Conservation (phyloP, 2,797 vertebrate genomes). For the Microhierax caerulescens region DNA sequence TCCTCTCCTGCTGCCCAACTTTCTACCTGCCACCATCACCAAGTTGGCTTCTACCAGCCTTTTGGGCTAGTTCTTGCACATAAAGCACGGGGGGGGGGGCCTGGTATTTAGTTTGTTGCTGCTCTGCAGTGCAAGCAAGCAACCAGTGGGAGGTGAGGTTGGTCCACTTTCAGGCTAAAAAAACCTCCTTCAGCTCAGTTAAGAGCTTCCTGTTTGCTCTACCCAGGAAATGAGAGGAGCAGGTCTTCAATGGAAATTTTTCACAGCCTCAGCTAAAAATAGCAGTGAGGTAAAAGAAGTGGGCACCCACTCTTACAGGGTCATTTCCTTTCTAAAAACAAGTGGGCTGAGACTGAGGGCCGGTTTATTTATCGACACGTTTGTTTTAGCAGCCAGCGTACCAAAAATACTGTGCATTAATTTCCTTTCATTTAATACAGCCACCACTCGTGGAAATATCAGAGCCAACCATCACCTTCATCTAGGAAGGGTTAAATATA, state of each 20-base stretch:
- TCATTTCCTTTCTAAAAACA: slow-evolving; percentile 51
- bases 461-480: neutral
- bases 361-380: neutral
- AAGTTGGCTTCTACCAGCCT: neutral
- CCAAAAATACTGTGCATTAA: neutral
- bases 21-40: neutral
- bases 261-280: slow-evolving; percentile 82
- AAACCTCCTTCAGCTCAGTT: slow-evolving; percentile 39
- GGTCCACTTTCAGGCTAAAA: neutral
- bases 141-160: slow-evolving; percentile 71
- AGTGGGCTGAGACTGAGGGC: neutral
- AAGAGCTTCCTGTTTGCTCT: slow-evolving; percentile 81
- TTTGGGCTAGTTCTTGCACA: neutral
- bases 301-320: slow-evolving; percentile 45
- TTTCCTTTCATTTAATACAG: neutral
- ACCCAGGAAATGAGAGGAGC: slow-evolving; percentile 76
- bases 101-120: neutral
- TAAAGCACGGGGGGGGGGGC: accelerated
- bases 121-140: slow-evolving; percentile 34
- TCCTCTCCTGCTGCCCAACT: neutral
- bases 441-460: neutral
- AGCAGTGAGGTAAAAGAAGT: slow-evolving; percentile 70
- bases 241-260: slow-evolving; percentile 85
- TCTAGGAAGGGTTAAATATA: neutral
- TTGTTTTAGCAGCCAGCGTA: neutral